A percentile compares a stretch with the other conserved stretches of the same genome.
These are phyloP conservation scores for Gallinago media DNA, from an alignment of 2,113 vertebrate genomes.

Conservation along the genomic window DNA sequence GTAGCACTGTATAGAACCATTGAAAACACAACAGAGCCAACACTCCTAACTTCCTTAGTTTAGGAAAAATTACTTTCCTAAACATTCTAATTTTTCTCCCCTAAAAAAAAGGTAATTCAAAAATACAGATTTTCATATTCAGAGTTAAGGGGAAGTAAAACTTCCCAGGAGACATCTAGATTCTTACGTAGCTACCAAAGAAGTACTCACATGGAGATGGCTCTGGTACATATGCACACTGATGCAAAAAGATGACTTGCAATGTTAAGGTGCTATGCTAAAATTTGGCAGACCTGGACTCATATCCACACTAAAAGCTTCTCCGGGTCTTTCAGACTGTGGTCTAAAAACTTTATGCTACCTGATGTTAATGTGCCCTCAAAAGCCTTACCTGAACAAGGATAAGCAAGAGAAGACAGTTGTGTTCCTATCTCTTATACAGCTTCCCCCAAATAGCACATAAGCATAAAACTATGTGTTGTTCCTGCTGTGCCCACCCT, in stretches of 20 bases:
- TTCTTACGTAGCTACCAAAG: not conserved
- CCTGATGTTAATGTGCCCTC: not conserved
- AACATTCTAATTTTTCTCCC: not conserved
- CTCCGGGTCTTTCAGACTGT: not conserved
- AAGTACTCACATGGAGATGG: not conserved
- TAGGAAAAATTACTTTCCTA: not conserved
- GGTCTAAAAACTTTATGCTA: not conserved
- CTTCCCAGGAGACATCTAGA: not conserved
- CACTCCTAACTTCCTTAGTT: not conserved
- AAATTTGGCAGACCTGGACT: not conserved
- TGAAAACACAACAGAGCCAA: not conserved
- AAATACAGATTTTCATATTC: not conserved
- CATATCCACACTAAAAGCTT: not conserved
- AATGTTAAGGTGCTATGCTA: not conserved
- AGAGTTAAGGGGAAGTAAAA: not conserved
- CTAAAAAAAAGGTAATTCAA: not conserved
- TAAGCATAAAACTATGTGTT: accelerated
- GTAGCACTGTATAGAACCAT: not conserved
- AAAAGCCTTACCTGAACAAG: not conserved
- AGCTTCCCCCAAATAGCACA: not conserved
- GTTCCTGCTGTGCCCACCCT: accelerated
- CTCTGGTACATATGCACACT: not conserved
- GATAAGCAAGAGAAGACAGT: not conserved
- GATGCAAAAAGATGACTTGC: not conserved
- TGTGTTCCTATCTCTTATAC: not conserved